Conservation (phyloP, 2,888 invertebrate species). For the Panzeria rudis region DNA sequence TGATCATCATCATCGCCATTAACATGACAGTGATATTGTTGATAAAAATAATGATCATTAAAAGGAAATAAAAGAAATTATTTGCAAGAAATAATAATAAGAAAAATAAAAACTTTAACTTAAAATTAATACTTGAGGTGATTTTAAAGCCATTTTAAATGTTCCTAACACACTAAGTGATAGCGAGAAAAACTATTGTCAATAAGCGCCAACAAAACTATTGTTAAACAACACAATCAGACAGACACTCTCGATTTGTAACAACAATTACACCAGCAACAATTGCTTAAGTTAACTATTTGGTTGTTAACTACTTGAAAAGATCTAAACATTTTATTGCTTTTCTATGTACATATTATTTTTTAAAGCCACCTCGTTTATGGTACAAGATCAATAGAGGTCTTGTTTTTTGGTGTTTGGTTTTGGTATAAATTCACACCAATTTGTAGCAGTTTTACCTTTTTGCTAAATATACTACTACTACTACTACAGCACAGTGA, state of each 20-base stretch:
- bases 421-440: conserved; percentile 55
- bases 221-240: conserved; percentile 19
- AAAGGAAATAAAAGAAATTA: conserved; percentile 23
- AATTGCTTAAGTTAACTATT: conserved; percentile 34
- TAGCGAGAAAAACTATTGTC: conserved; percentile 20
- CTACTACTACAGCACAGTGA: background rate
- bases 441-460: conserved; percentile 53
- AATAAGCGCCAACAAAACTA: conserved; percentile 43
- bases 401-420: conserved; percentile 13
- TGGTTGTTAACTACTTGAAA: conserved; percentile 38
- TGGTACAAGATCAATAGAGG: conserved; percentile 66
- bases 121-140: background rate
- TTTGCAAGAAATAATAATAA: background rate
- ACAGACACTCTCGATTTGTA: conserved; percentile 6
- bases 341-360: conserved; percentile 42
- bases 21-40: conserved; percentile 7
- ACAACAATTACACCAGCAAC: conserved; percentile 16
- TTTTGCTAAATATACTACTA: background rate
- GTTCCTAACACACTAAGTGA: background rate
- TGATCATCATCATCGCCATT: conserved; percentile 20
- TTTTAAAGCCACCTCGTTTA: conserved; percentile 45
- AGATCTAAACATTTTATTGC: conserved; percentile 31
- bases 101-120: conserved; percentile 28
- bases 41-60: conserved; percentile 10
- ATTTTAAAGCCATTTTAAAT: background rate